Evolutionary conservation across 2,797 vertebrate genomes (phyloP), one percentile per base, ranked within the genome.

Genomic region (Carapus acus): DNA sequence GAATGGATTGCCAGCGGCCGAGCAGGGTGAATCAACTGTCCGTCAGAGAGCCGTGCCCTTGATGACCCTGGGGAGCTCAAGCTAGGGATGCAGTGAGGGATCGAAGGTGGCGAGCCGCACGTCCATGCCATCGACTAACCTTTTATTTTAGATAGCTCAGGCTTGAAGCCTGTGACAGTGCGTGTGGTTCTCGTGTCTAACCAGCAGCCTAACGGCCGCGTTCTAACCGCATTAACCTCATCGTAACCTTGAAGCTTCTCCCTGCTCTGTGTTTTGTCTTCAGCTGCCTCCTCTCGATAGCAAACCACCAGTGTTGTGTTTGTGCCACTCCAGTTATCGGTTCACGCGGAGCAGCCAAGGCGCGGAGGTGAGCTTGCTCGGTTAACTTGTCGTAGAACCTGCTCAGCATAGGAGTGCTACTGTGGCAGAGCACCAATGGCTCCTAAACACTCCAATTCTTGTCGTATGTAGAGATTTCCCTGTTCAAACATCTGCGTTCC

Each of bases 31-130:
- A 54, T 59, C 65, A 0, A 42, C 18, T 1, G 70, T 90, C 36
- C 69, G 87, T 8, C 88, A 89, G 68, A 88, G 89, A 80, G 76
- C 73, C 2, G 83, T 82, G 11, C 75, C 79, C 11, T 83, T 80
- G 77, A 85, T 85, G 80, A 86, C 80, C 48, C 81, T 84, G 58
- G 88, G 66, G 88, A 61, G 20, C 54, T 27, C 24, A 27, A 4
- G 9, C 5, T 27, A 27, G 24, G 5, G n/a, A n/a, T n/a, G n/a
- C n/a, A n/a, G n/a, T n/a, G n/a, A 27, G 4, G 9, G 24, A 9
- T 27, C 9, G 24, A 37, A 21, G 24, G 12, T 37, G 16, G 20
- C 33, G 18, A 29, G 17, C 27, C 22, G 44, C 27, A 53, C 18
- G 2, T 53, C 45, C 8, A 13, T 41, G 34, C 0, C 31, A 56